A percentile compares a stretch with the other conserved stretches of the same genome.
These are phyloP conservation scores for Calliphora vomitoria DNA, from an alignment of 2,888 invertebrate species.

Conservation along the genomic window DNA sequence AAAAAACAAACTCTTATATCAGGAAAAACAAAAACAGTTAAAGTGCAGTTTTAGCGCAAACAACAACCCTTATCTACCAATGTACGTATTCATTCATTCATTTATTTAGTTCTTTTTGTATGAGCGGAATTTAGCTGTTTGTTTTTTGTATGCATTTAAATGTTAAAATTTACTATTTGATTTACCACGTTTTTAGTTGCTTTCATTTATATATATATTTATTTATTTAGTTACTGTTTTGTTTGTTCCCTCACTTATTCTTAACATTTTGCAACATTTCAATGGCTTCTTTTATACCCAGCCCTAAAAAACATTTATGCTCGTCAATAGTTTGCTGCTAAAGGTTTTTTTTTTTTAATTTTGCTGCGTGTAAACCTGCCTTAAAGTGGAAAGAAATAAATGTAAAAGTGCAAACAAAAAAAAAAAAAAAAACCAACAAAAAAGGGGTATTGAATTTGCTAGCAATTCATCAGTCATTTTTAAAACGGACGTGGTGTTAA, in stretches of 20 bases:
- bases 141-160: conserved; percentile 16
- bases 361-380: conserved; percentile 57
- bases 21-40: background rate
- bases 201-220: too few relatives aligned
- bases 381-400: conserved; percentile 12
- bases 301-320: conserved; percentile 34
- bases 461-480: conserved; percentile 67
- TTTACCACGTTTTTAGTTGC: conserved; percentile 17
- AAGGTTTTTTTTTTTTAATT: background rate
- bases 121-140: conserved; percentile 15
- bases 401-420: conserved; percentile 5
- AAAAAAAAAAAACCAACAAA: conserved; percentile 30
- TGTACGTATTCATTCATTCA: conserved; percentile 9
- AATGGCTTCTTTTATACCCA: conserved; percentile 71
- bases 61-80: conserved; percentile 17
- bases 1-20: background rate
- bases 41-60: conserved; percentile 48
- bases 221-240: background rate
- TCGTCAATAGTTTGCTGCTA: conserved; percentile 35
- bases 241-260: background rate
- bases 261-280: conserved; percentile 68
- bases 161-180: conserved; percentile 40
- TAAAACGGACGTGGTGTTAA: conserved; percentile 67
- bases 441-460: conserved; percentile 66
- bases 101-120: background rate